Conservation (phyloP, 2,797 vertebrate genomes). For the Leptoclinus maculatus region DNA sequence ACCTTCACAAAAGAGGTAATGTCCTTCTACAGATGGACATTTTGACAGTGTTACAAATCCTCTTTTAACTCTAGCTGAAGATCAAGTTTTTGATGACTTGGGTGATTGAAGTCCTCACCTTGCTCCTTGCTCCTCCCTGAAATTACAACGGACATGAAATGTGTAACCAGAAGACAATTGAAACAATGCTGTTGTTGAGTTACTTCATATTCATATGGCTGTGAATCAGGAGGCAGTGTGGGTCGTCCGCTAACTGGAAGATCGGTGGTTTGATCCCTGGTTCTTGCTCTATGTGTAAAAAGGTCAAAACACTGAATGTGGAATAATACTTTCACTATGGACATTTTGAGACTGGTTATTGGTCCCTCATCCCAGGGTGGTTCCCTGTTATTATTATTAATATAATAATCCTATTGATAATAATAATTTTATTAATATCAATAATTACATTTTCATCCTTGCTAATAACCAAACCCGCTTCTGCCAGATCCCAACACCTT, state of each 20-base stretch:
- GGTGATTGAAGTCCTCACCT: neutral
- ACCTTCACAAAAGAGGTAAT: conserved; percentile 89
- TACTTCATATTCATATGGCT: neutral
- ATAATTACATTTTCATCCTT: neutral
- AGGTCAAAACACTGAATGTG: no score
- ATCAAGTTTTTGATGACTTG: neutral
- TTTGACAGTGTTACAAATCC: conserved; percentile 10
- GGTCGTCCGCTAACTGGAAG: neutral
- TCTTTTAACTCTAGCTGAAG: neutral
- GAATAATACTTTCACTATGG: no score
- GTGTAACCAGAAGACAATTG: neutral
- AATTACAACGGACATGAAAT: neutral
- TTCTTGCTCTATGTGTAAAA: neutral
- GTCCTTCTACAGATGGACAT: conserved; percentile 21
- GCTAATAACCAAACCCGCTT: neutral
- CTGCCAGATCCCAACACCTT: neutral
- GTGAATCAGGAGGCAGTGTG: neutral
- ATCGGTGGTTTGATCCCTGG: neutral
- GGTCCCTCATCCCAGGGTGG: no score
- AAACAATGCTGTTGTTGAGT: neutral
- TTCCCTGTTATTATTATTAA: no score
- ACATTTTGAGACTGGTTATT: no score
- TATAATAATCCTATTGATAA: no score
- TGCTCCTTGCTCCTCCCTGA: neutral
- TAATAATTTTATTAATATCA: neutral